Base-by-base conservation (phyloP, 2,888 invertebrate genomes). In the Ashinkailepas kermadecensis region DNA sequence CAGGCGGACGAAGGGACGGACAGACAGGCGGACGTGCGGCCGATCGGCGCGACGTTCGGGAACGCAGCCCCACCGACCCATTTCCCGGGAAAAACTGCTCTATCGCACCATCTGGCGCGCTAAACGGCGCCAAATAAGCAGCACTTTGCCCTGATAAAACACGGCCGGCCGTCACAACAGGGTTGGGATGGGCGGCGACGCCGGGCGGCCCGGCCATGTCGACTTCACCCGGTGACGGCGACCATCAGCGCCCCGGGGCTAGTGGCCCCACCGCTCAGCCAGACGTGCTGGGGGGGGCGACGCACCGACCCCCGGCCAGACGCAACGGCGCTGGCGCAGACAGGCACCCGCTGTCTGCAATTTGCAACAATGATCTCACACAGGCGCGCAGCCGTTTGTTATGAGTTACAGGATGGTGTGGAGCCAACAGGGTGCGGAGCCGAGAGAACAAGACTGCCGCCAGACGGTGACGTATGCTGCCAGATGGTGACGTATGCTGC, bases 81-180 rank as follows among this genome's bases (percentile, higher is more conserved):
- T 54, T 54, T 15, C 18, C 56, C 74, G 18, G 21, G 21, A 54
- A 54, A 70, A 74, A 74, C 56, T 56, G 18, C 74, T 54, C 56
- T 74, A 74, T 74, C 74, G 74, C 74, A 56, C 13, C 54, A 74
- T 74, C 74, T 74, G 56, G 18, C 12, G 23, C 54, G 54, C 54
- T 54, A 54, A 65, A 21, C 74, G 54, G 56, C 54, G 74, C 74
- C 74, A 74, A 74, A 74, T 74, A 56, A 74, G 74, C 74, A 18
- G 56, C 74, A 56, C 56, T 74, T 65, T 74, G 54, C 54, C 2
- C 74, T 56, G 74, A 74, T 74, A 74, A 74, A 74, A 74, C 74
- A 56, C 56, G 74, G 18, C 54, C 39, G 39, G 21, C 54, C 74
- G 74, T 74, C 74, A 74, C 15, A 74, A 74, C 74, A 74, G 11